phyloP scores from a whole-genome alignment of 2,797 vertebrate genomes.

The Silurus aristotelis region DNA sequence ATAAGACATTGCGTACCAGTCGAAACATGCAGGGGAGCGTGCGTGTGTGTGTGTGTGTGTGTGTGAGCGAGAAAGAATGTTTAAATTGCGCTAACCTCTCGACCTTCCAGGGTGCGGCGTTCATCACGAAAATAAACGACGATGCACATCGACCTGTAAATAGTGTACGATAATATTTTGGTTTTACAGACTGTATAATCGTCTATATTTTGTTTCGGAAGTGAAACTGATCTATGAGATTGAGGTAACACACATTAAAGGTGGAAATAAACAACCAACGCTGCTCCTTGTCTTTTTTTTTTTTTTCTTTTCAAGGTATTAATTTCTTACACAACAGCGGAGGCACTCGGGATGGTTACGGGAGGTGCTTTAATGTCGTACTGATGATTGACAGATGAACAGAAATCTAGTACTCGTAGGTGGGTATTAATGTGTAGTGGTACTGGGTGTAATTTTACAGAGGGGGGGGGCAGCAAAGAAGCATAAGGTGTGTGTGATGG shows the following conservation, averaged over 20 bases:
- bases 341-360: no score
- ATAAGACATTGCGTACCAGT: background rate
- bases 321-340: background rate
- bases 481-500: no score
- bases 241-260: constrained; percentile 83
- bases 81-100: constrained; percentile 4
- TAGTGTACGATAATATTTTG: constrained; percentile 79
- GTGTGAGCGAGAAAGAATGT: background rate
- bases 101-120: constrained; percentile 5
- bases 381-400: no score
- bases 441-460: no score
- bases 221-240: constrained; percentile 82
- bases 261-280: constrained; percentile 60
- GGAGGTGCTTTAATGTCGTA: no score
- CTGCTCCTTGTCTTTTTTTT: constrained; percentile 3
- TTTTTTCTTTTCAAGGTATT: background rate
- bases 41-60: background rate
- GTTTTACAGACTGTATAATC: constrained; percentile 79
- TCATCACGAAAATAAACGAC: constrained; percentile 40
- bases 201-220: constrained; percentile 83
- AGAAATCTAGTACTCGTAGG: no score
- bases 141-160: constrained; percentile 77
- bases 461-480: no score
- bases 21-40: background rate
- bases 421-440: no score